Conservation (phyloP, 2,113 vertebrate species). For the Ceratotherium simum region DNA sequence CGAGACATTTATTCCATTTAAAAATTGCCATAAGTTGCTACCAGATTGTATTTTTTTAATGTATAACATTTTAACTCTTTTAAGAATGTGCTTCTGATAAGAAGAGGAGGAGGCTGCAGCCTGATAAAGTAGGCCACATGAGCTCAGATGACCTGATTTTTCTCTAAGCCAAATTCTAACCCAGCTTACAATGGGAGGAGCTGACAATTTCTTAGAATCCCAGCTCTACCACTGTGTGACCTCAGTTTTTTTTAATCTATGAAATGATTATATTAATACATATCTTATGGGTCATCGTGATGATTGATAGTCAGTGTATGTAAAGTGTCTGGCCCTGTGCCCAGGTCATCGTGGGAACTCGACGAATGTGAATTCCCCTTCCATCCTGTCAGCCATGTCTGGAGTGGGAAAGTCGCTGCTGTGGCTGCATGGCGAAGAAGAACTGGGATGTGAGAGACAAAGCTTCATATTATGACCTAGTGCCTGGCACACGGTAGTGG, state of each 20-base stretch:
- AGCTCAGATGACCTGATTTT: constrained; percentile 63
- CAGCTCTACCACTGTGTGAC: neutral
- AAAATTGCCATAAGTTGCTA: neutral
- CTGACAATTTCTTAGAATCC: constrained; percentile 37
- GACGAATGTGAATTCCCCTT: neutral
- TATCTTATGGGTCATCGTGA: neutral
- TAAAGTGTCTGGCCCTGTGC: neutral
- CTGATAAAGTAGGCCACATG: constrained; percentile 65
- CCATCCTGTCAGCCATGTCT: neutral
- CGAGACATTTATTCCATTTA: neutral
- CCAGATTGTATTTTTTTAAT: neutral
- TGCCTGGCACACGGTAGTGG: neutral
- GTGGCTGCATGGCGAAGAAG: neutral
- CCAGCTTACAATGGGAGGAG: neutral
- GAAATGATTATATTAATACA: neutral
- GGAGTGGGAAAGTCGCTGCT: neutral
- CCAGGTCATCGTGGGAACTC: neutral
- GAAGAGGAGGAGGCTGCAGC: neutral
- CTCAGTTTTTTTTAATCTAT: neutral
- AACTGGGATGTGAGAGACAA: neutral
- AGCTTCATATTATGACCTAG: neutral
- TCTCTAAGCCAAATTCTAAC: constrained; percentile 11
- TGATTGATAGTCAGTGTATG: neutral
- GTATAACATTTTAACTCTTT: neutral
- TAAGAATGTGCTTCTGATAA: neutral